Evolutionary conservation across 2,797 vertebrate species (phyloP).

Genomic region (Manis pentadactyla): DNA sequence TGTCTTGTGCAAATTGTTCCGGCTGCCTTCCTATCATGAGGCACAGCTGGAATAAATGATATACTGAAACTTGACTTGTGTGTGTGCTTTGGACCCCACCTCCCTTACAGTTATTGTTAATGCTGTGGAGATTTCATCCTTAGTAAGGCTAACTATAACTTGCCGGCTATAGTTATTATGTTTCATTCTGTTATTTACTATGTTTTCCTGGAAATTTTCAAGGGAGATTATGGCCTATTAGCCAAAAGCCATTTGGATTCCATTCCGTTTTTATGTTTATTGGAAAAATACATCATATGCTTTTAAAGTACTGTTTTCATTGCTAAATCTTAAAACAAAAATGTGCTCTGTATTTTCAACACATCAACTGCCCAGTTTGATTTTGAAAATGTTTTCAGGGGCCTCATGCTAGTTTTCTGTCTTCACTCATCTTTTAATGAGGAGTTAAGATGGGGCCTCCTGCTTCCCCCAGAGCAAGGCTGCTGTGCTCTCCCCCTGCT

Average conservation of each 20-base stretch:
- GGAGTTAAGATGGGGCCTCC: neutral
- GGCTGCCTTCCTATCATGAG: neutral
- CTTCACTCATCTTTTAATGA: conserved; percentile 39
- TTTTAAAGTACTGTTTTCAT: conserved; percentile 12
- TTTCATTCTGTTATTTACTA: conserved; percentile 3
- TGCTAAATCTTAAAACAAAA: conserved; percentile 38
- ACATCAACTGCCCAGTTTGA: neutral
- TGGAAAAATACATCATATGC: neutral
- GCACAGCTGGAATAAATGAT: neutral
- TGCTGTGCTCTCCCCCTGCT: neutral
- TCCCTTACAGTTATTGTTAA: neutral
- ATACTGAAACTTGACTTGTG: neutral
- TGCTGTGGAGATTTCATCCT: neutral
- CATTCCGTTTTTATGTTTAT: neutral
- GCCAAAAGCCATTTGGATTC: neutral
- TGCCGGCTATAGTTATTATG: neutral
- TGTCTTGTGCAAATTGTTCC: neutral
- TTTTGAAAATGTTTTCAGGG: neutral
- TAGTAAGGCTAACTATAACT: neutral
- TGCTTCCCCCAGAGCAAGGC: neutral
- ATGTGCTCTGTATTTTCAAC: neutral
- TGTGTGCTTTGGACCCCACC: too few relatives aligned
- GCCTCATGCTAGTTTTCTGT: neutral
- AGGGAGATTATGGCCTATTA: neutral
- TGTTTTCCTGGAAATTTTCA: neutral